Conservation (phyloP, 2,888 invertebrate species). For the Anoncus sp. region DNA sequence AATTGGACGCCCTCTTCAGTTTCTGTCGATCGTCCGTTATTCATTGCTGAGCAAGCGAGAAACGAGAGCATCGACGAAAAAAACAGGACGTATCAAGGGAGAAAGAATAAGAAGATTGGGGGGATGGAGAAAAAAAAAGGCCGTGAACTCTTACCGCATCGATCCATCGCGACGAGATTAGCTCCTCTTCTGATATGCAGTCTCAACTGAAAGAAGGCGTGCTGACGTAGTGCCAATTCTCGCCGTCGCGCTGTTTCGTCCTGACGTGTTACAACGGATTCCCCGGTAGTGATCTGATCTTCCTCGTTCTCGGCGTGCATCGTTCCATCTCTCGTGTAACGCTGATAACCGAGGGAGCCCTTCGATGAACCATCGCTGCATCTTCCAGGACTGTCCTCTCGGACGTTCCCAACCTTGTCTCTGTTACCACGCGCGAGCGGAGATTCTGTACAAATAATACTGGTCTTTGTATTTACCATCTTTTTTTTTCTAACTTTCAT, state of each 20-base stretch:
- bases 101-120: background rate
- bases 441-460: conserved; percentile 82
- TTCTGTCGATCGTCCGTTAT: conserved; percentile 11
- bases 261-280: conserved; percentile 76
- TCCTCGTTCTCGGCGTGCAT: conserved; percentile 61
- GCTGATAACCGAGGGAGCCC: conserved; percentile 81
- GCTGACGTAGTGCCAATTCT: conserved; percentile 91
- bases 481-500: too few species aligned
- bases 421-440: conserved; percentile 83
- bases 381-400: conserved; percentile 79
- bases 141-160: conserved; percentile 90
- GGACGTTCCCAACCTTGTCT: conserved; percentile 77
- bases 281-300: conserved; percentile 45
- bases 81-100: conserved; percentile 17
- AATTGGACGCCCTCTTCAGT: conserved; percentile 12
- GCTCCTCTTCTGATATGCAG: conserved; percentile 94
- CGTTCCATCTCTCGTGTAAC: conserved; percentile 60
- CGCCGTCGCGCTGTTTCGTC: conserved; percentile 89
- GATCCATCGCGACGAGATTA: conserved; percentile 96
- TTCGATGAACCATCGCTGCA: conserved; percentile 81
- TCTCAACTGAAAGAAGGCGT: conserved; percentile 96
- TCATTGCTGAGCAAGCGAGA: conserved; percentile 13
- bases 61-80: conserved; percentile 20
- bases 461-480: background rate
- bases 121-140: conserved; percentile 5